phyloP scores from a whole-genome alignment of 2,797 vertebrate genomes.

The Chelmon rostratus region DNA sequence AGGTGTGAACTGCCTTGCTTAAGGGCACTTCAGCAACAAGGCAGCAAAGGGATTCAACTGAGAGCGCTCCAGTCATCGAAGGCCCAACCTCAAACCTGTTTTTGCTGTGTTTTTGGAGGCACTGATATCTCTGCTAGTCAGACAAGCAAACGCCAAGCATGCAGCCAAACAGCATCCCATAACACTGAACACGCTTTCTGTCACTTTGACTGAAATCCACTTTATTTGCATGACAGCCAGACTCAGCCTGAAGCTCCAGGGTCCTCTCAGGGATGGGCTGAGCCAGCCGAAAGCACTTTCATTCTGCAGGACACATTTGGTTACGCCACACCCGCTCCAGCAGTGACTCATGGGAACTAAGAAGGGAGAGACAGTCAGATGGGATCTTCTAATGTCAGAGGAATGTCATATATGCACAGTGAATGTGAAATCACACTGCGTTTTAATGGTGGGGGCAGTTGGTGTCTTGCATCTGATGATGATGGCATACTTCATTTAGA shows the following conservation, averaged over 20 bases:
- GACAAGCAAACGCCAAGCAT: background rate
- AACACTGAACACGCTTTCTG: background rate
- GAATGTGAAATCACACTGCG: background rate
- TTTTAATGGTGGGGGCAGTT: background rate
- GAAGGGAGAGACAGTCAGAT: slow-evolving; percentile 13
- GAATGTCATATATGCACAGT: slow-evolving; percentile 22
- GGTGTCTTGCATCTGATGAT: background rate
- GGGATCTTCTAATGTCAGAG: slow-evolving; percentile 7
- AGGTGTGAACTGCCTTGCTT: background rate
- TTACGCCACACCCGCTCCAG: slow-evolving; percentile 55
- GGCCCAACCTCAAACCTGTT: background rate
- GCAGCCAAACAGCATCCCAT: background rate
- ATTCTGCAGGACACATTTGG: slow-evolving; percentile 17
- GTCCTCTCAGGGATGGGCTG: background rate
- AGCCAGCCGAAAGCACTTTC: slow-evolving; percentile 5
- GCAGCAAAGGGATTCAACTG: background rate
- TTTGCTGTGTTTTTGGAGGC: background rate
- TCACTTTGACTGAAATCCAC: slow-evolving; percentile 10
- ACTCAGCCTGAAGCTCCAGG: background rate
- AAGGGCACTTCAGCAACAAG: background rate
- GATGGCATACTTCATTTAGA: background rate
- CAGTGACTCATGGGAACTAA: slow-evolving; percentile 53
- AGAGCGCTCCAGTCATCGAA: too few relatives aligned
- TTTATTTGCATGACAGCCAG: slow-evolving; percentile 52
- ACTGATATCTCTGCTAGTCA: background rate